Base-by-base conservation (phyloP, 2,888 invertebrate species). In the Aphodius sticticus region DNA sequence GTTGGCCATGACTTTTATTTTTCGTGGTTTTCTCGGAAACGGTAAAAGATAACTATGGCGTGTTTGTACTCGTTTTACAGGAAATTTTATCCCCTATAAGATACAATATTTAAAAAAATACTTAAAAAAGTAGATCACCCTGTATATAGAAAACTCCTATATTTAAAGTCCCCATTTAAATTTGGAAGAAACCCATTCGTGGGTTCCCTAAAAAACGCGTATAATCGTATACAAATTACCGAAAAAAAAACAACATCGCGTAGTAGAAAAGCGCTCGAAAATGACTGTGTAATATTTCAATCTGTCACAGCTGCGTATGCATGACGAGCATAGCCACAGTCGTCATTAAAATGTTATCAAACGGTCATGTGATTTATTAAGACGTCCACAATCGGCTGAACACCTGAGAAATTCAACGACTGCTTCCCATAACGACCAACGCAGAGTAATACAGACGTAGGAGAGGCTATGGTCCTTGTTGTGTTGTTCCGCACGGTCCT, bases 201-300 rank as follows among this genome's bases (percentile, higher is more conserved):
- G 3, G 3, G 26, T 26, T 26, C 26, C 26, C 26, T 26, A 26
- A 26, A 26, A 53, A 53, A 53, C 53, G 53, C 1, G 9, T 12
- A 53, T 53, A 53, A 53, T 53, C 53, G 53, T 53, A 53, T 53
- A 53, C 53, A 12, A 53, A 53, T 53, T 53, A 53, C 53, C 53
- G n/a, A 53, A 53, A 53, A 53, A 53, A 53, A 53, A 3, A 53
- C 7, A 53, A 53, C 53, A 53, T 53, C 12, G 53, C 53, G 7
- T 53, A 26, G 26, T 26, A 53, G 53, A 53, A 53, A 53, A 53
- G 53, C 53, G 53, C 53, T 53, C 12, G 53, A 53, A 53, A 53
- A 53, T 53, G 53, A 53, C 53, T 53, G 53, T 53, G 53, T 53
- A 53, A 53, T 53, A 53, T 53, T 53, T 53, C 53, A 53, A 53